A percentile compares a stretch with the other conserved stretches of the same genome.
Conservation (phyloP, 2,797 vertebrate genomes). For the Dromococcyx pavoninus region DNA sequence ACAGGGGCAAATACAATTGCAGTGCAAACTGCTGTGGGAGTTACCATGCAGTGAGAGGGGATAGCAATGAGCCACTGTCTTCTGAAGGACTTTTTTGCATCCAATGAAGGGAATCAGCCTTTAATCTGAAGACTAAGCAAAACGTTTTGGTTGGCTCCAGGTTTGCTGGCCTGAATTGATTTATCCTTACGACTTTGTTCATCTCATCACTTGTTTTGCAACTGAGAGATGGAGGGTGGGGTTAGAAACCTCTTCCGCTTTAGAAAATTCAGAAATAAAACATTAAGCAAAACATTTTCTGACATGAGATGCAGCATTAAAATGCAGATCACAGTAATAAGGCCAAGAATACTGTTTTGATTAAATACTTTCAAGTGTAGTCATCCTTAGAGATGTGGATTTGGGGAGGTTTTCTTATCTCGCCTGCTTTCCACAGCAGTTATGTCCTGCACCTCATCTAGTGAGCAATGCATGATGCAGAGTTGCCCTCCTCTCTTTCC, state of each 20-base stretch:
- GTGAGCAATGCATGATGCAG: neutral
- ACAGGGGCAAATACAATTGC: fast-evolving
- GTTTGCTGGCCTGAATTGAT: neutral
- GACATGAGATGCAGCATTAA: neutral
- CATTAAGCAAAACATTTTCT: neutral
- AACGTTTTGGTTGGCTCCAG: neutral
- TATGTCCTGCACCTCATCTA: neutral
- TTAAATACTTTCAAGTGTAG: neutral
- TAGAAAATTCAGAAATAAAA: neutral
- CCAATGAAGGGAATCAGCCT: fast-evolving
- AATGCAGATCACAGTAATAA: neutral
- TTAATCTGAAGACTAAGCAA: neutral
- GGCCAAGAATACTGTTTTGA: neutral
- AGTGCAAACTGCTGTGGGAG: fast-evolving
- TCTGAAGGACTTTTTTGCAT: neutral
- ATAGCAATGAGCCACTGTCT: neutral
- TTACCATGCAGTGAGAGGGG: neutral
- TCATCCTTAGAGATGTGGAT: neutral
- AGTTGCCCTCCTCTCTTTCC: neutral
- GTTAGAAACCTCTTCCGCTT: neutral
- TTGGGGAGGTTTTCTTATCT: neutral
- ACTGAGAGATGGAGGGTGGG: neutral
- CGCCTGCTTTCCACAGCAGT: neutral
- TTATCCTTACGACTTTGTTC: neutral
- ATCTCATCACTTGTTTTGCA: neutral